A percentile compares a stretch with the other conserved stretches of the same genome.
Conservation (phyloP, 2,888 invertebrate species). For the Drosophila mimica region DNA sequence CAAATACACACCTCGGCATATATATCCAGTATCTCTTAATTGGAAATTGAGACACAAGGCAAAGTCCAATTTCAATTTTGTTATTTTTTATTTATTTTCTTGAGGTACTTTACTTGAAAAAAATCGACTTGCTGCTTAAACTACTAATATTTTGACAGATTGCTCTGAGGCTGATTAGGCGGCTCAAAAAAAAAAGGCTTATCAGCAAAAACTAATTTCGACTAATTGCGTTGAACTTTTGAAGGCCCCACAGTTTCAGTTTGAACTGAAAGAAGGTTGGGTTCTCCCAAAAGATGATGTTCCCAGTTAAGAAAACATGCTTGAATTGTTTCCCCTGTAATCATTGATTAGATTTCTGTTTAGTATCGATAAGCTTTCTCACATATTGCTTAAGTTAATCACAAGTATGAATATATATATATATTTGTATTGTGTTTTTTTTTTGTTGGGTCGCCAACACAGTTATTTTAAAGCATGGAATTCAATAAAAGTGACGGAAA, state of each 20-base stretch:
- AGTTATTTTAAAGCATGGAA: constrained; percentile 55
- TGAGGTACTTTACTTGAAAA: constrained; percentile 29
- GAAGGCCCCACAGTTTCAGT: constrained; percentile 26
- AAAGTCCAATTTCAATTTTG: constrained; percentile 54
- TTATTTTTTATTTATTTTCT: constrained; percentile 1
- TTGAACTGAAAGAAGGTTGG: constrained; percentile 14
- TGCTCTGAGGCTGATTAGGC: constrained; percentile 29
- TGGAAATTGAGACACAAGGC: constrained; percentile 66
- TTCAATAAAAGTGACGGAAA: constrained; percentile 59
- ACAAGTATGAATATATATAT: constrained; percentile 1
- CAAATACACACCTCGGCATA: constrained; percentile 15
- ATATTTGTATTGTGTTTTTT: background rate
- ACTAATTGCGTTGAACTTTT: constrained; percentile 50
- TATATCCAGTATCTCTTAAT: constrained; percentile 64
- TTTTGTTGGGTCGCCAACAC: constrained; percentile 53
- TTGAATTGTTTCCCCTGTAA: background rate
- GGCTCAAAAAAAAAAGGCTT: constrained; percentile 14
- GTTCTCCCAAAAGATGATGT: constrained; percentile 13
- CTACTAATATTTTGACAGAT: constrained; percentile 25
- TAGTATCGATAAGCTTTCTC: constrained; percentile 40
- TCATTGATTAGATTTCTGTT: constrained; percentile 40
- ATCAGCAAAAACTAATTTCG: constrained; percentile 36
- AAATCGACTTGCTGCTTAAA: constrained; percentile 7
- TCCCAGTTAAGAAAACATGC: background rate
- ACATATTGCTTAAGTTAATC: constrained; percentile 58